These are phyloP conservation scores for Argya squamiceps DNA, from an alignment of 2,797 vertebrate species.

Conservation along the genomic window DNA sequence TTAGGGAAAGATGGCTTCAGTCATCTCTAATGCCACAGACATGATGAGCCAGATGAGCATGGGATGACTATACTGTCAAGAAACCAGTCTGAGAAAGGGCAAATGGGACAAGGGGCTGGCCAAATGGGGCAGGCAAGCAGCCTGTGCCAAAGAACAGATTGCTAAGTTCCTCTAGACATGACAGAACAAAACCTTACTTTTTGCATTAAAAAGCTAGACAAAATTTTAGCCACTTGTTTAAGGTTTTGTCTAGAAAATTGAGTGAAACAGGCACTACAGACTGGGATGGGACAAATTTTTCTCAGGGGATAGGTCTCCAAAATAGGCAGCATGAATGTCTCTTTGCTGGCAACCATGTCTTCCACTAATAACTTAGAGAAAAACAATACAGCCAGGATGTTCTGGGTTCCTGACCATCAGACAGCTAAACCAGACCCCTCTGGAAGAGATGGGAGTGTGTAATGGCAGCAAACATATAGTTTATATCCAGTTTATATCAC, in stretches of 20 bases:
- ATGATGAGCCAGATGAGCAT: background rate
- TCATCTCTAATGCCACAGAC: background rate
- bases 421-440: background rate
- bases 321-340: background rate
- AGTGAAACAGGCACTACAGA: background rate
- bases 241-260: background rate
- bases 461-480: background rate
- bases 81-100: background rate
- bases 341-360: background rate
- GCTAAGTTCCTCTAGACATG: background rate
- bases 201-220: background rate
- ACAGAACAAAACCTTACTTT: background rate
- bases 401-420: background rate
- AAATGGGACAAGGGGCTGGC: background rate
- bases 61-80: background rate
- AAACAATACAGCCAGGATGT: background rate
- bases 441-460: background rate
- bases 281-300: background rate
- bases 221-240: background rate
- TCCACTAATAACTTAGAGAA: background rate
- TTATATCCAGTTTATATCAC: background rate
- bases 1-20: background rate
- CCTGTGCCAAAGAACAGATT: background rate
- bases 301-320: background rate
- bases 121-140: background rate